Evolutionary conservation across 1,140 invertebrate genomes (phyloP).

Genomic region (Eupeodes corollae): DNA sequence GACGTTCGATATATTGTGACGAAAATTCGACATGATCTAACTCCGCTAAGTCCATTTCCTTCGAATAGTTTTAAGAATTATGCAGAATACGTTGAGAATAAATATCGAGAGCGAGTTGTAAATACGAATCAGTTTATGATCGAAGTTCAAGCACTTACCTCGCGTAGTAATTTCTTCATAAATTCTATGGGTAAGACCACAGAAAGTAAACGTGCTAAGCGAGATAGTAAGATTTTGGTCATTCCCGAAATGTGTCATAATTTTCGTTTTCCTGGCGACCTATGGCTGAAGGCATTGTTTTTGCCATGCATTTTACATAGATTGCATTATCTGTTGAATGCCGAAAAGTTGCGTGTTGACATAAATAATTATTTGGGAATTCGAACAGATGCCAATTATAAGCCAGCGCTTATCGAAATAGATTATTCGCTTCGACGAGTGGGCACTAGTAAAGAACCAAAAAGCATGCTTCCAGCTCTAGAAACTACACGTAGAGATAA

Average conservation of each 20-base stretch:
- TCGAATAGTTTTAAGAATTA: slow-evolving; percentile 62
- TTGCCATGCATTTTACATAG: slow-evolving; percentile 78
- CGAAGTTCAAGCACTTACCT: slow-evolving; percentile 78
- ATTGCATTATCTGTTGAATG: slow-evolving; percentile 24
- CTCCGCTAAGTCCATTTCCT: slow-evolving; percentile 71
- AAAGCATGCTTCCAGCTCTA: too few relatives aligned
- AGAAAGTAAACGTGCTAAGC: slow-evolving; percentile 2
- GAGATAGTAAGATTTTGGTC: slow-evolving; percentile 38
- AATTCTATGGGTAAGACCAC: slow-evolving; percentile 5
- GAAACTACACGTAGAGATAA: too few relatives aligned
- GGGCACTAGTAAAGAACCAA: slow-evolving; percentile 9
- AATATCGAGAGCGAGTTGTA: slow-evolving; percentile 61
- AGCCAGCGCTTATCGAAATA: slow-evolving; percentile 17
- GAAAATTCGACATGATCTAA: slow-evolving; percentile 64
- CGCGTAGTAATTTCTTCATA: slow-evolving; percentile 53
- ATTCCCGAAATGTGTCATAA: slow-evolving; percentile 84
- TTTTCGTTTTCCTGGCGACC: slow-evolving; percentile 69
- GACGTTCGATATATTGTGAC: slow-evolving; percentile 66
- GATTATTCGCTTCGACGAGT: slow-evolving; percentile 24
- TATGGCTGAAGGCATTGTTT: slow-evolving; percentile 83
- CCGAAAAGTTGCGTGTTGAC: slow-evolving; percentile 18
- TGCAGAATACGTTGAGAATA: slow-evolving; percentile 67
- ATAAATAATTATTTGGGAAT: slow-evolving; percentile 20
- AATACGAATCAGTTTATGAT: slow-evolving; percentile 70
- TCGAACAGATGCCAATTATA: slow-evolving; percentile 10